A percentile compares a stretch with the other conserved stretches of the same genome.
Conservation (phyloP, 2,113 vertebrate species). For the Percopsis transmontana region DNA sequence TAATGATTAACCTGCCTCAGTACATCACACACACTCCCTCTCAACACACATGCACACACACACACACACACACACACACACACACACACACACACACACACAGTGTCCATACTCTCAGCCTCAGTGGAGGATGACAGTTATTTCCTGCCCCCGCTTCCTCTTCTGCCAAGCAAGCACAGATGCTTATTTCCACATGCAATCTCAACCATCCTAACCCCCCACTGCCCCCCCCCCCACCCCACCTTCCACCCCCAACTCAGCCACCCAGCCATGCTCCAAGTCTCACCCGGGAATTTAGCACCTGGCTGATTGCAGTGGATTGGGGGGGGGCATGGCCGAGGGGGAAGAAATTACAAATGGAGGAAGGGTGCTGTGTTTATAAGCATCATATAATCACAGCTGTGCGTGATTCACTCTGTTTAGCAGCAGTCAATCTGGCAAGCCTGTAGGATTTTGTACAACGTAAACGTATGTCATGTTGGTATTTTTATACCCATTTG, state of each 20-base stretch:
- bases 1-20: slow-evolving; percentile 69
- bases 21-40: slow-evolving; percentile 30
- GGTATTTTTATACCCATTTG: neutral
- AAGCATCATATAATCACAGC: slow-evolving; percentile 55
- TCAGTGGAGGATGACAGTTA: slow-evolving; percentile 68
- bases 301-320: slow-evolving; percentile 77
- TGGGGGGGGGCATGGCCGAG: slow-evolving; percentile 44
- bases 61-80: neutral
- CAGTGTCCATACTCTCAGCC: slow-evolving; percentile 11
- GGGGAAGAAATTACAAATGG: slow-evolving; percentile 48
- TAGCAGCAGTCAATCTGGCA: slow-evolving; percentile 20
- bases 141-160: slow-evolving; percentile 72
- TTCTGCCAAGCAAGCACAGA: slow-evolving; percentile 68
- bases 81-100: neutral
- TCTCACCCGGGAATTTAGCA: slow-evolving; percentile 76
- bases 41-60: neutral
- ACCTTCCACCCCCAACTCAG: neutral
- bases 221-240: neutral
- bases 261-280: slow-evolving; percentile 52
- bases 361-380: slow-evolving; percentile 56
- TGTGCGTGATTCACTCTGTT: slow-evolving; percentile 27
- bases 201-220: slow-evolving; percentile 30
- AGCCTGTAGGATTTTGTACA: slow-evolving; percentile 15
- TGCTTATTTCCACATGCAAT: slow-evolving; percentile 72
- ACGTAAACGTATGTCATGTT: too few species aligned